Conservation (phyloP, 2,888 invertebrate genomes). For the Drosophila nigricruria region DNA sequence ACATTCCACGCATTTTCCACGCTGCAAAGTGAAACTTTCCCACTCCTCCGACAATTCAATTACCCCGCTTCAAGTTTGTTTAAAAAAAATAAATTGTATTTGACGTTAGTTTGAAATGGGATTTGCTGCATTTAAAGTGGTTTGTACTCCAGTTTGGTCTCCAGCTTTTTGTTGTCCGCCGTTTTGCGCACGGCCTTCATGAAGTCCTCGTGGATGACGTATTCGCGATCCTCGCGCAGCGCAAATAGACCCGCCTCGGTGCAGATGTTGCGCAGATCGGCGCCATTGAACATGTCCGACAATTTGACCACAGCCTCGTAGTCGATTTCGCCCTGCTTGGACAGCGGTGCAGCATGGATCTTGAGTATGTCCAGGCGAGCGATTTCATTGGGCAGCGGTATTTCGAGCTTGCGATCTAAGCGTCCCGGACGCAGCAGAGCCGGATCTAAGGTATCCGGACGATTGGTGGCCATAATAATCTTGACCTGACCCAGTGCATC, state of each 20-base stretch:
- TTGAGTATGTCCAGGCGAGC: conserved; percentile 97
- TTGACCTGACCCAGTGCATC: conserved; percentile 98
- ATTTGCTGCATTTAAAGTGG: conserved; percentile 91
- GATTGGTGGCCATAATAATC: conserved; percentile 99
- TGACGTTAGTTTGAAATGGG: neutral
- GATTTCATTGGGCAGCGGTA: conserved; percentile 98
- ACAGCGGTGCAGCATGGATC: conserved; percentile 97
- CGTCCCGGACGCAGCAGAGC: conserved; percentile 97
- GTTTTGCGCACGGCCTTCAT: conserved; percentile 99
- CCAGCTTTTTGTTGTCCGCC: conserved; percentile 98
- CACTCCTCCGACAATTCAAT: neutral
- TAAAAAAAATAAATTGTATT: conserved; percentile 6
- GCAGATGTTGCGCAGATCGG: conserved; percentile 98
- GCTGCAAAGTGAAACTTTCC: neutral
- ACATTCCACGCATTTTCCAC: neutral
- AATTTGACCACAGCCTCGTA: conserved; percentile 99
- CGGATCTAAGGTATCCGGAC: conserved; percentile 98
- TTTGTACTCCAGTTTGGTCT: conserved; percentile 99
- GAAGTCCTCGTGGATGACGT: conserved; percentile 98
- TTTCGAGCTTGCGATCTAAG: conserved; percentile 98
- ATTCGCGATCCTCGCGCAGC: conserved; percentile 93
- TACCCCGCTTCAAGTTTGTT: neutral
- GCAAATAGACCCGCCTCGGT: conserved; percentile 99
- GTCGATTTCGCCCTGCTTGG: conserved; percentile 99
- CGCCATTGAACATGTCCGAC: conserved; percentile 99